Base-by-base conservation (phyloP, 2,888 invertebrate species). In the Cistogaster globosa region DNA sequence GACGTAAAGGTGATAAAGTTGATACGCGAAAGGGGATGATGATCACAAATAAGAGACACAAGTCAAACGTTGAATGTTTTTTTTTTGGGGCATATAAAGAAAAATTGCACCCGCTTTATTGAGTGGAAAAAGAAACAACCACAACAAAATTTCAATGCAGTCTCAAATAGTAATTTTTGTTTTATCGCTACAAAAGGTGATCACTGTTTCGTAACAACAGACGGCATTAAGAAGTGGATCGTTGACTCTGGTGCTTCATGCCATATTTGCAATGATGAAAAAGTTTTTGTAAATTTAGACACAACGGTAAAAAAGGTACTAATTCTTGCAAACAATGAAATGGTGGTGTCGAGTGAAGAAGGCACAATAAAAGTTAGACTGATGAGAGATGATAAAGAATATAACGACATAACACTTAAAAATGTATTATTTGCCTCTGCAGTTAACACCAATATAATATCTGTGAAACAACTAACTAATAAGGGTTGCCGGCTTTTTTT, bases 221-320 rank as follows among this genome's bases (percentile, higher is more conserved):
- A 67, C 36, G 57, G 65, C 36, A 20, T n/a, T 32, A 18, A 20
- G 0, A 67, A 57, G 20, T 67, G 57, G 48, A 67, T 76, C 6
- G 16, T 76, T 11, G 57, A 58, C 9, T 76, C 65, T 6, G 76
- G 67, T 0, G 76, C 76, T 0, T 76, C 76, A 11, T 76, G 67
- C 3, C 76, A 76, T 32, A 76, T 76, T 58, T 67, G 65, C 14
- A 67, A 67, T 9, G 36, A 67, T 22, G 14, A 76, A 57, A 57
- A 57, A 0, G 1, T 57, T n/a, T 75, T 65, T 45, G 38, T 26
- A 16, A 57, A 65, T 16, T 18, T 65, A 5, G 14, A 58, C 38
- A 38, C 8, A 38, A 38, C 8, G 7, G 38, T 38, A 9, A 7
- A 11, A n/a, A 38, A 38, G 11, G 8, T 7, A 38, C 58, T 68